phyloP scores from a whole-genome alignment of 2,113 vertebrate genomes.

The Uria lomvia region DNA sequence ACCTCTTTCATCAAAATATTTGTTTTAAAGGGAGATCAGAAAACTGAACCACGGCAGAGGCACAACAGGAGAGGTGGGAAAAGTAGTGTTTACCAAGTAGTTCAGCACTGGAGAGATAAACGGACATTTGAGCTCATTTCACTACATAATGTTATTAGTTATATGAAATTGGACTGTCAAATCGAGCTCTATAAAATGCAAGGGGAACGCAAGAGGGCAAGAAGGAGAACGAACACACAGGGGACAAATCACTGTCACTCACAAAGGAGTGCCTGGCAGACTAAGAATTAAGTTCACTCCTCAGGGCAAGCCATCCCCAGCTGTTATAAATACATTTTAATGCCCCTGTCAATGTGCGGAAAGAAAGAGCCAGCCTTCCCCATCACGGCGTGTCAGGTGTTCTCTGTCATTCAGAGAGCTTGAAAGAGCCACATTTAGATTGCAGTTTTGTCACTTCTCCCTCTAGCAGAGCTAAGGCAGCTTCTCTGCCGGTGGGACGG shows the following conservation, averaged over 20 bases:
- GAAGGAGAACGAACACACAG: conserved; percentile 58
- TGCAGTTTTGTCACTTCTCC: conserved; percentile 48
- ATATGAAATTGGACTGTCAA: conserved; percentile 73
- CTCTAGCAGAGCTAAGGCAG: conserved; percentile 29
- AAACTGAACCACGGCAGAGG: background rate
- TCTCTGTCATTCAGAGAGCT: conserved; percentile 47
- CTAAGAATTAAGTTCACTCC: conserved; percentile 74
- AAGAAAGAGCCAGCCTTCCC: conserved; percentile 25
- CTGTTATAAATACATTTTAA: conserved; percentile 74
- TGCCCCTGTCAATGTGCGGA: conserved; percentile 63
- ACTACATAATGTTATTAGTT: conserved; percentile 67
- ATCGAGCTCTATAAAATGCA: conserved; percentile 60
- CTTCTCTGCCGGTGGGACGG: background rate
- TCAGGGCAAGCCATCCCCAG: conserved; percentile 69
- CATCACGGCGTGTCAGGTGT: conserved; percentile 42
- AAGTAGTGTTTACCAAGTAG: conserved; percentile 41
- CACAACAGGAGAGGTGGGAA: background rate
- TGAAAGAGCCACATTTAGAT: conserved; percentile 35
- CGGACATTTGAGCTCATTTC: conserved; percentile 48
- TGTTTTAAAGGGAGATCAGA: background rate
- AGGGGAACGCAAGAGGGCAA: conserved; percentile 46
- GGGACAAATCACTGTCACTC: conserved; percentile 78
- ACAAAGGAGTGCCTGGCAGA: conserved; percentile 72
- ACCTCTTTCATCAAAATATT: background rate
- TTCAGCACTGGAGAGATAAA: conserved; percentile 26